Conservation (phyloP, 2,888 invertebrate species). For the Melinopterus prodromus region DNA sequence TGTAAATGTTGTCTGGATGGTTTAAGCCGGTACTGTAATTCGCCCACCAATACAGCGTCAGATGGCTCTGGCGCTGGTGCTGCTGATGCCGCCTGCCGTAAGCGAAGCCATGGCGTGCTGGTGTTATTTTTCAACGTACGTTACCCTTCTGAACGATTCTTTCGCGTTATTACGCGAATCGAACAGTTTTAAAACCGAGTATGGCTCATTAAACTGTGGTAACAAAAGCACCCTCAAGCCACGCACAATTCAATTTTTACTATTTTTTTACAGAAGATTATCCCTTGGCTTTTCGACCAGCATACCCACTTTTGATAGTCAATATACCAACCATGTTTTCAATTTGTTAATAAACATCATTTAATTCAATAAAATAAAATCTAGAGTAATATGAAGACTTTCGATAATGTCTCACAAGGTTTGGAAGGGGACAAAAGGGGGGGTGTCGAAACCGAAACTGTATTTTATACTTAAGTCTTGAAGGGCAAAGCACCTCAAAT, state of each 20-base stretch:
- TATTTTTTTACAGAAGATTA: not conserved
- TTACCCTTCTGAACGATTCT: not conserved
- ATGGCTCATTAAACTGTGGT: constrained; percentile 21
- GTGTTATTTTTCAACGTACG: not conserved
- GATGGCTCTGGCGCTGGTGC: not conserved
- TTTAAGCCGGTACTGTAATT: not conserved
- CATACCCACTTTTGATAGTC: not conserved
- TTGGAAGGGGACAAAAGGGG: no score
- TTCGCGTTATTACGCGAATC: constrained; percentile 12
- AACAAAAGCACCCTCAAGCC: not conserved
- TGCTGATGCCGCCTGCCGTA: constrained; percentile 5
- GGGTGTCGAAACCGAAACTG: no score
- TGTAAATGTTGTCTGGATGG: no score
- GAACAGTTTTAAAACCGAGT: constrained; percentile 12
- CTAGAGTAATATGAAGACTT: no score
- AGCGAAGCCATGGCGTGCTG: not conserved
- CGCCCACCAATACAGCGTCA: not conserved
- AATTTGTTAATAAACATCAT: no score
- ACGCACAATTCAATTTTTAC: not conserved
- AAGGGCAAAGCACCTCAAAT: no score
- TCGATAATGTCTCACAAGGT: no score
- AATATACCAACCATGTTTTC: not conserved
- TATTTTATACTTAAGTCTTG: no score
- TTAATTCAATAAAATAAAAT: no score
- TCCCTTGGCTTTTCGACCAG: not conserved